phyloP scores from a whole-genome alignment of 2,797 vertebrate species.

The Hybognathus amarus region DNA sequence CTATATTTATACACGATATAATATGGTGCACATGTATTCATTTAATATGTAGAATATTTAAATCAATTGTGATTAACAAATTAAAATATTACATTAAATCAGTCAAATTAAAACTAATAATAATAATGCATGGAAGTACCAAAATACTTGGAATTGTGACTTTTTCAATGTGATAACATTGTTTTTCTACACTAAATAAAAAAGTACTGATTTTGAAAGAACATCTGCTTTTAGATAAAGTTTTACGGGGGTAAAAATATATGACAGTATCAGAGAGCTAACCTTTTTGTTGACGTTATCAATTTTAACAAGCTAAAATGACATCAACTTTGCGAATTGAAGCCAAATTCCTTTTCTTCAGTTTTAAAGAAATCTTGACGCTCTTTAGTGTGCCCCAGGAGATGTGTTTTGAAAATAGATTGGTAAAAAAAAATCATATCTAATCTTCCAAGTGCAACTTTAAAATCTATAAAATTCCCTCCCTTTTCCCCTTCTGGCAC shows the following conservation, averaged over 20 bases:
- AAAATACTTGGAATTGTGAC: background rate
- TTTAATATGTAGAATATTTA: background rate
- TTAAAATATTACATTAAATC: background rate
- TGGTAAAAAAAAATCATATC: constrained; percentile 31
- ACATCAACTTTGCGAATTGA: constrained; percentile 11
- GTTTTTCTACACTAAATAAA: background rate
- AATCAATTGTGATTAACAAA: background rate
- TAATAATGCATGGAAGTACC: background rate
- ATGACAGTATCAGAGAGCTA: background rate
- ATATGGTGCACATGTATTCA: background rate
- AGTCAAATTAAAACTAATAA: background rate
- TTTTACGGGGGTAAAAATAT: background rate
- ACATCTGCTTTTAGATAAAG: background rate
- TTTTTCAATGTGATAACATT: background rate
- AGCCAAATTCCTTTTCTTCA: constrained; percentile 5
- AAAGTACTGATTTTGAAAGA: background rate
- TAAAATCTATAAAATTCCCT: constrained; percentile 38
- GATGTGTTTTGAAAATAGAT: constrained; percentile 43
- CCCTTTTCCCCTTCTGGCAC: constrained; percentile 37
- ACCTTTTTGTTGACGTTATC: background rate
- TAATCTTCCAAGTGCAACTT: constrained; percentile 46
- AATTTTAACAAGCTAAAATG: constrained; percentile 30
- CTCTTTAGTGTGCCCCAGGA: constrained; percentile 27
- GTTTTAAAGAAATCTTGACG: constrained; percentile 15
- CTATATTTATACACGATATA: too few species aligned